Evolutionary conservation across 2,113 vertebrate species (phyloP).

Genomic region (Speoplatyrhinus poulsoni): DNA sequence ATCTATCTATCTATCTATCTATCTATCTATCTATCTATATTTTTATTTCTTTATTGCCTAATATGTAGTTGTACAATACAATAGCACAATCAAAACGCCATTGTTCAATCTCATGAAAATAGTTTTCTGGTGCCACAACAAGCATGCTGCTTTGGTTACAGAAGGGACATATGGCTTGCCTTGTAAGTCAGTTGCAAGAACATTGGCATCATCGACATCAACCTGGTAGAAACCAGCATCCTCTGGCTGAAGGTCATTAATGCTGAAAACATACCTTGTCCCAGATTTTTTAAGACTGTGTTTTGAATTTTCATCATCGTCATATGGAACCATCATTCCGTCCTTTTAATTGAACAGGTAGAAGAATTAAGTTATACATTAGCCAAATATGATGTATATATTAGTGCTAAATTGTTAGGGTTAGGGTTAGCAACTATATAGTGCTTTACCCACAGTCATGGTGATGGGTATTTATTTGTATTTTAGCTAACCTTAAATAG

Average conservation of each 20-base stretch:
- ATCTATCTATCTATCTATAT: too few relatives aligned
- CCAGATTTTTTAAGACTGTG: conserved; percentile 74
- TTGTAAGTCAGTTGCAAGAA: conserved; percentile 82
- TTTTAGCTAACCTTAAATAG: conserved; percentile 84
- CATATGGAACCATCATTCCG: conserved; percentile 74
- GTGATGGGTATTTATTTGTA: background rate
- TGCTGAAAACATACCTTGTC: conserved; percentile 79
- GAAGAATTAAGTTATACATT: conserved; percentile 1
- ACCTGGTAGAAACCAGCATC: conserved; percentile 90
- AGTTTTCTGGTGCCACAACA: background rate
- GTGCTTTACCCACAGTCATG: background rate
- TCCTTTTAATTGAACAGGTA: conserved; percentile 73
- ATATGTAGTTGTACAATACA: too few relatives aligned
- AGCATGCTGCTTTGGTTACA: background rate
- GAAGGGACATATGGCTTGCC: conserved; percentile 55
- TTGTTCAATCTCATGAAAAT: background rate
- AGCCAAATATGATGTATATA: background rate
- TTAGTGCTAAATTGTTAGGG: background rate
- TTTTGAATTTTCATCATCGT: conserved; percentile 71
- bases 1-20: too few relatives aligned
- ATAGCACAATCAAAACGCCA: too few relatives aligned
- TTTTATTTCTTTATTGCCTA: too few relatives aligned
- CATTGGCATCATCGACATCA: conserved; percentile 79
- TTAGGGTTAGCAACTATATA: too few relatives aligned
- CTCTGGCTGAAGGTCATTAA: conserved; percentile 78